Evolutionary conservation across 2,113 vertebrate species (phyloP), one percentile per base, ranked within the genome.

Genomic region (Pollimyrus isidori): DNA sequence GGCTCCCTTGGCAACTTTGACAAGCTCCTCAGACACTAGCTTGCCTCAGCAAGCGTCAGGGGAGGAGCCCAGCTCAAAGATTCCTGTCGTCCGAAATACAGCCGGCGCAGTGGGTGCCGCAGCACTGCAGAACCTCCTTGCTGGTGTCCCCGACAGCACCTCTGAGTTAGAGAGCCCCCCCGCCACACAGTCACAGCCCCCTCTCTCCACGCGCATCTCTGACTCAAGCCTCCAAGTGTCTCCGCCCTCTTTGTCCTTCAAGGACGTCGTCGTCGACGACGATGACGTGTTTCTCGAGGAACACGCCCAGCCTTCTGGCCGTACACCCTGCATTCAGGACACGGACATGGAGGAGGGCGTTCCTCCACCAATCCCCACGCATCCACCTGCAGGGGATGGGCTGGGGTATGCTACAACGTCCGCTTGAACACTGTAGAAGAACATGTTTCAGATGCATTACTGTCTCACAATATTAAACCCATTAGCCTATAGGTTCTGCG

Each of bases 271-370:
- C n/a, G 10, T 80, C 26, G 95, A 98, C 26, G 95, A 98, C 0
- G 97, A 99, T 0, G 97, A 98, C 0, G 97, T 98, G 90, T 99
- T 99, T 84, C 73, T 96, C 42, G 92, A 92, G 21, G 95, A 95
- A 11, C 89, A 91, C 5, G 58, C 90, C 1, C 92, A 92, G 52
- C 91, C 91, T 0, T 93, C 26, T 84, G 69, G 21, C 49, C 0
- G 83, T 90, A 91, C 84, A 87, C 80, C 52, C 88, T 92, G 87
- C 48, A 53, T 94, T 73, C 92, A 65, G 86, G 94, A 95, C 90
- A 94, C 92, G 0, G 91, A 89, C 91, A 73, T 92, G 50, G 23
- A 90, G 0, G 96, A 97, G 2, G 95, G 95, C 92, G 95, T 96
- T 88, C 95, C 87, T 2, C 89, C 94, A 92, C 86, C 94, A 92